Evolutionary conservation across 2,888 invertebrate species (phyloP).

Genomic region (Thymelicus acteon): DNA sequence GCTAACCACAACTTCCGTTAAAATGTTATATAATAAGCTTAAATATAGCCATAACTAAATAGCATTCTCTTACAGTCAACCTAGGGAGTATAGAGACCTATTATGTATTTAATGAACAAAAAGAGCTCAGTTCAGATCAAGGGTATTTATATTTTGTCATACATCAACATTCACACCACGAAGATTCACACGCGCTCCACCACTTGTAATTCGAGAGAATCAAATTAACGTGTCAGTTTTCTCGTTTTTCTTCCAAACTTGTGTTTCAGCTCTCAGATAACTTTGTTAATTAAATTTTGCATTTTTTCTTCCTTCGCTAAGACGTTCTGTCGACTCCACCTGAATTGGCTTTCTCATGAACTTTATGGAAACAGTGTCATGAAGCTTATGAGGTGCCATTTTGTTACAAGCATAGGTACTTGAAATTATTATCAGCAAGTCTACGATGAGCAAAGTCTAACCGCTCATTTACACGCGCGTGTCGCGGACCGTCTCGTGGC

Average conservation of each 20-base stretch:
- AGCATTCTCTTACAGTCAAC: no score
- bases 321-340: conserved; percentile 54
- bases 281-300: conserved; percentile 83
- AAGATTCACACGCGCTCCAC: conserved; percentile 66
- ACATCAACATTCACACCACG: conserved; percentile 66
- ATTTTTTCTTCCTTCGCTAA: conserved; percentile 60
- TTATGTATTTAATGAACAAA: no score
- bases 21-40: no score
- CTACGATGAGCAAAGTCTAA: no score
- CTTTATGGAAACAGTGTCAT: conserved; percentile 55
- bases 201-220: conserved; percentile 77
- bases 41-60: no score
- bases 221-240: conserved; percentile 79
- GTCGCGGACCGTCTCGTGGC: no score
- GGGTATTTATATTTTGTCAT: conserved; percentile 30
- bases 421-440: no score
- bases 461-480: no score
- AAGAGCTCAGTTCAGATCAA: neutral
- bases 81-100: no score
- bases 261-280: conserved; percentile 78
- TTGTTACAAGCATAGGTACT: neutral
- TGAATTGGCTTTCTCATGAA: conserved; percentile 61
- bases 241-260: conserved; percentile 82
- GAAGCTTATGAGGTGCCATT: conserved; percentile 39
- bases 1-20: no score